Conservation (phyloP, 2,888 invertebrate genomes). For the Nudaria mundana region DNA sequence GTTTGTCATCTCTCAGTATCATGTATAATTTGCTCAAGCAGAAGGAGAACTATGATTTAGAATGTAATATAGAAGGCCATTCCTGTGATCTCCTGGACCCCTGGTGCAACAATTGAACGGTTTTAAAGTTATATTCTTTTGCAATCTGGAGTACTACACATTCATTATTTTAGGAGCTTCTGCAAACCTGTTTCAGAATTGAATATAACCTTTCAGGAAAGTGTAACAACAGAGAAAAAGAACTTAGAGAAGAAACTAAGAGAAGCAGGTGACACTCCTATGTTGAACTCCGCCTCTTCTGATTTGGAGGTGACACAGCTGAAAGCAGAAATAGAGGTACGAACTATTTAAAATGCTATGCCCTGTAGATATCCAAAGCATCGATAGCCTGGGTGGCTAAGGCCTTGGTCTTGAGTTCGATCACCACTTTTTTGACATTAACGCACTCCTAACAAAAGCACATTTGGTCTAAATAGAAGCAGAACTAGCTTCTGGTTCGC, state of each 20-base stretch:
- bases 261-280: constrained; percentile 85
- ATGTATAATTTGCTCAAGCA: too few species aligned
- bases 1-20: constrained; percentile 41
- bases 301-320: constrained; percentile 90
- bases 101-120: neutral
- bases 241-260: constrained; percentile 90
- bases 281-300: constrained; percentile 87
- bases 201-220: constrained; percentile 88
- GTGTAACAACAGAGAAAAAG: constrained; percentile 89
- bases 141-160: too few species aligned
- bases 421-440: too few species aligned
- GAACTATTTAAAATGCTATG: neutral
- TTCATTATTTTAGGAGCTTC: too few species aligned
- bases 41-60: too few species aligned
- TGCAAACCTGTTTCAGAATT: too few species aligned
- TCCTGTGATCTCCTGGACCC: too few species aligned
- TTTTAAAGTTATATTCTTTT: neutral
- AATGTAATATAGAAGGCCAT: too few species aligned
- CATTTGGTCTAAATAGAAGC: too few species aligned
- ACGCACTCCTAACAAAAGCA: too few species aligned
- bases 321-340: constrained; percentile 91
- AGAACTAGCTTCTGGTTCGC: too few species aligned
- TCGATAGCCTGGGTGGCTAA: neutral
- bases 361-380: neutral
- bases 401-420: too few species aligned